Evolutionary conservation across 2,113 vertebrate genomes (phyloP).

Genomic region (Tetrax tetrax): DNA sequence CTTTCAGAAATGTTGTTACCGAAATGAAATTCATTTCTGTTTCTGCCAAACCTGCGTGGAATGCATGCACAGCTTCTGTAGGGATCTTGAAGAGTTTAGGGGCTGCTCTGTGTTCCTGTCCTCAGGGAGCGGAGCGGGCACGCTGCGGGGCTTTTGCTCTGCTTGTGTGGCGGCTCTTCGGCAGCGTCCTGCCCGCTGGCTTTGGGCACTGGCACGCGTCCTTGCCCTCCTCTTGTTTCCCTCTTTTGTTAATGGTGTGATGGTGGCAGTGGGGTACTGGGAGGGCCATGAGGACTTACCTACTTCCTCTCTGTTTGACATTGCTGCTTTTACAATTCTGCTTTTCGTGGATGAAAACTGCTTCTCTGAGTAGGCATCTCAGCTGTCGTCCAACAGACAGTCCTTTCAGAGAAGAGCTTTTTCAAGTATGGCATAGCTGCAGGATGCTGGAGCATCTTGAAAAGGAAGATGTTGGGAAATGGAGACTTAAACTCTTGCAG

Average conservation of each 20-base stretch:
- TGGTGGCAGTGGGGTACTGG: not conserved
- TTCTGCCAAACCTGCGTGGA: not conserved
- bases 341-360: not conserved
- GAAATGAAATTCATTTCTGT: not conserved
- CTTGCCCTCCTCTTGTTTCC: not conserved
- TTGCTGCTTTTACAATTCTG: not conserved
- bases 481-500: not conserved
- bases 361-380: fast-evolving
- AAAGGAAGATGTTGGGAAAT: not conserved
- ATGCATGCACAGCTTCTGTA: not conserved
- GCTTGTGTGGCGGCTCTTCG: not conserved
- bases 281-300: not conserved
- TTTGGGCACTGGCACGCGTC: not conserved
- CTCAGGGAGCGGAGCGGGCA: not conserved
- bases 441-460: not conserved
- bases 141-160: not conserved
- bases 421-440: not conserved
- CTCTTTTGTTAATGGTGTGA: not conserved
- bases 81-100: not conserved
- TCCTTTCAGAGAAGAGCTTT: not conserved
- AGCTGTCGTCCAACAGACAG: not conserved
- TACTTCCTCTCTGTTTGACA: not conserved
- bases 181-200: not conserved
- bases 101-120: not conserved
- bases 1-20: not conserved